Evolutionary conservation across 2,888 invertebrate species (phyloP), one percentile per base, ranked within the genome.

Genomic region (Hartigia nigra): DNA sequence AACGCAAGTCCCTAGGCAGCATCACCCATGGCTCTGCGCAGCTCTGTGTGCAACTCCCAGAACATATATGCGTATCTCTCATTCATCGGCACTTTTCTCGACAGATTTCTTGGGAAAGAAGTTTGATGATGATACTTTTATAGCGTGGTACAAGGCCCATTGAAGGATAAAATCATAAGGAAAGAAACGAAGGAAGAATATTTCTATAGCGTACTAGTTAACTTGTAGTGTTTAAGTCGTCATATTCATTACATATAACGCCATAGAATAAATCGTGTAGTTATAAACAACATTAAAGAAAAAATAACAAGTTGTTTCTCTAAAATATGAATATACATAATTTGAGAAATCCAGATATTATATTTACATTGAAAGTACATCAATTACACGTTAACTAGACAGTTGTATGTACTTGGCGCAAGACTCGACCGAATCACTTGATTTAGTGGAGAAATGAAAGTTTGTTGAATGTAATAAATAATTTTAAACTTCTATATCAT

Each of bases 401-500:
- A 39, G 4, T 39, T 39, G 14, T 39, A 39, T n/a, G n/a, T n/a
- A n/a, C n/a, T n/a, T n/a, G n/a, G n/a, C n/a, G n/a, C n/a, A n/a
- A n/a, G n/a, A n/a, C n/a, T n/a, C n/a, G n/a, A n/a, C n/a, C n/a
- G n/a, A n/a, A n/a, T n/a, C n/a, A n/a, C n/a, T n/a, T n/a, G n/a
- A n/a, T 35, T 35, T 35, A 35, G 12, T 1, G 39, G 14, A 39
- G 39, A 39, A 39, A 39, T 1, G 23, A 55, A 23, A 55, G 9
- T 23, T 23, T 55, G 2, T 55, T 55, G 5, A 55, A 55, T 23
- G 2, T 23, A 55, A 55, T 5, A 55, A 5, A 23, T 23, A 9
- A 9, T 72, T 31, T 83, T 81, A 91, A 79, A 89, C 82, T 81
- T 90, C 89, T 31, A 90, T 88, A 69, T 91, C 90, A 78, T 90